phyloP scores from a whole-genome alignment of 2,888 invertebrate genomes.

The Polydrusus tereticollis region DNA sequence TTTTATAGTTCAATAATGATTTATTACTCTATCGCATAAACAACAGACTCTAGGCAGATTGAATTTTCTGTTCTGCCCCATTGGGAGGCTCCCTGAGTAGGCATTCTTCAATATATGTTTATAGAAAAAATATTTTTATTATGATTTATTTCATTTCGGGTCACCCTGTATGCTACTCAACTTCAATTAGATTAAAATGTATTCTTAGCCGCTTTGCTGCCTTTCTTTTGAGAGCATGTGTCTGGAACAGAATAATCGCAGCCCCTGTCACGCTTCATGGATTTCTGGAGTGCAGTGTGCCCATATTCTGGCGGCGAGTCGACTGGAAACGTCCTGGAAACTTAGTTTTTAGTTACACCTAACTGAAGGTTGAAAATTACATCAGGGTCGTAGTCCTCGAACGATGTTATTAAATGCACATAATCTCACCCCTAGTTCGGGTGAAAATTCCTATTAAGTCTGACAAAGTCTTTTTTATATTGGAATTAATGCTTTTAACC shows the following conservation, averaged over 20 bases:
- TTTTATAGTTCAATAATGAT: too few relatives aligned
- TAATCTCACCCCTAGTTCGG: too few relatives aligned
- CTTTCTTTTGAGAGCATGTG: conserved; percentile 20
- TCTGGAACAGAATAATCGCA: conserved; percentile 28
- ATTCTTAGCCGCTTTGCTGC: neutral
- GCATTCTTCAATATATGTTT: too few relatives aligned
- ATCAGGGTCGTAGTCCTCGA: neutral
- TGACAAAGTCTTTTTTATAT: too few relatives aligned
- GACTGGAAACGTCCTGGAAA: conserved; percentile 41
- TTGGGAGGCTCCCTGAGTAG: too few relatives aligned
- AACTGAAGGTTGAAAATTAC: conserved; percentile 12
- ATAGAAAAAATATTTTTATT: too few relatives aligned
- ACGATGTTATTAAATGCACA: neutral
- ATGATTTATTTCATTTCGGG: too few relatives aligned
- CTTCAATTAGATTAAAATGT: conserved; percentile 1
- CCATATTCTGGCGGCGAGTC: conserved; percentile 33
- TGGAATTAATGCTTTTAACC: too few relatives aligned
- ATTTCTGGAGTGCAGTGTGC: conserved; percentile 34
- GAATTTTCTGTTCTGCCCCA: too few relatives aligned
- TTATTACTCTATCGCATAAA: too few relatives aligned
- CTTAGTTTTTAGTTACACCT: conserved; percentile 32
- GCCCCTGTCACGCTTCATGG: conserved; percentile 31
- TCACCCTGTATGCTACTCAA: neutral
- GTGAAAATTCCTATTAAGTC: too few relatives aligned
- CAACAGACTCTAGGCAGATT: too few relatives aligned